Evolutionary conservation across 2,888 invertebrate species (phyloP), one percentile per base, ranked within the genome.

Genomic region (Cephus rjabovi): DNA sequence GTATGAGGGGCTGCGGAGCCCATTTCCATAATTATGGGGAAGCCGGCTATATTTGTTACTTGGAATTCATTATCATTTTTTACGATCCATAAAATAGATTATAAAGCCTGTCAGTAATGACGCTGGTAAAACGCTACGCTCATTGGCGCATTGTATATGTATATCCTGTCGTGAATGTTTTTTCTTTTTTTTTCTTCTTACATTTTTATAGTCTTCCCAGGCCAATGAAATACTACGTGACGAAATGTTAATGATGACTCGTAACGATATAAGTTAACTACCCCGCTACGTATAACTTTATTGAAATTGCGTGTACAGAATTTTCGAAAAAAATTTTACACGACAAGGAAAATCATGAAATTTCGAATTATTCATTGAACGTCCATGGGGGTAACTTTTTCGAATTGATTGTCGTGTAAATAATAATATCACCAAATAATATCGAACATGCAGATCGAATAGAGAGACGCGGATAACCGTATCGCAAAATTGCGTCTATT

Each of bases 91-190:
- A 81, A 82, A 85, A 84, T 84, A 84, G 85, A 85, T 84, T 84
- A 82, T 83, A 81, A 81, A 79, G 79, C 80, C 79, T 71, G 76
- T 89, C 90, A 89, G 87, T 88, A 88, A 89, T 89, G 89, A 88
- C 89, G 87, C 88, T 87, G 74, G 35, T 74, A 30, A 74, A 33
- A 35, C 35, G 12, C 34, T 34, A 30, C 34, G 74, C 30, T 34
- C 35, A 35, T 74, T 34, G 74, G 30, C 30, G 34, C 74, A 34
- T 34, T 35, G 34, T 35, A 74, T 74, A 74, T 34, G 12, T 74
- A 74, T 34, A 30, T 74, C 30, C 74, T 34, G 74, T 74, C n/a
- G 3, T 37, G 74, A 33, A 35, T 34, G 74, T 34, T 23, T 35
- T n/a, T 74, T 30, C n/a, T 74, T 3, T 23, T 15, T 40, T 40